Evolutionary conservation across 1,140 invertebrate species (phyloP).

Genomic region (Brachionus angularis): DNA sequence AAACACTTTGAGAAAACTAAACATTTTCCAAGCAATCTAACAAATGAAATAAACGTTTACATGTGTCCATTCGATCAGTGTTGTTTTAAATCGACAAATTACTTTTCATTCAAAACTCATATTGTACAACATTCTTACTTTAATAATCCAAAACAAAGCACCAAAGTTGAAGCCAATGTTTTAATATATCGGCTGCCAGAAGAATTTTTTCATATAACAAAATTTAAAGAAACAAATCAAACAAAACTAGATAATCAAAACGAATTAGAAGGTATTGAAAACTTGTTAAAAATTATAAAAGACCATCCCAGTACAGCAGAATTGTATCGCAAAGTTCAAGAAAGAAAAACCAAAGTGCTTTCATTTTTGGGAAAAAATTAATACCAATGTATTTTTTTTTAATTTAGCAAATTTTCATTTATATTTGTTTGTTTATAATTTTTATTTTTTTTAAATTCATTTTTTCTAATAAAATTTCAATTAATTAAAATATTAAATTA

Average conservation of each 20-base stretch:
- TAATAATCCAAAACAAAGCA: not conserved
- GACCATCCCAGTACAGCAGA: too few species aligned
- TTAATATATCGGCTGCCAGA: not conserved
- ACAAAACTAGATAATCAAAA: not conserved
- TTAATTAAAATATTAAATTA: too few species aligned
- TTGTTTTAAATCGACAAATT: not conserved
- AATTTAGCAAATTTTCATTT: too few species aligned
- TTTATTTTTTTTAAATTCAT: too few species aligned
- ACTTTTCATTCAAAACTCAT: not conserved
- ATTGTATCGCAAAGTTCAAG: too few species aligned
- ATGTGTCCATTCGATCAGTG: not conserved
- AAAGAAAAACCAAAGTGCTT: too few species aligned
- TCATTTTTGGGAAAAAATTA: too few species aligned
- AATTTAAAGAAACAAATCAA: not conserved
- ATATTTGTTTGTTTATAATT: too few species aligned
- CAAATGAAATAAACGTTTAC: slow-evolving; percentile 13
- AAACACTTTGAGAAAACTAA: not conserved
- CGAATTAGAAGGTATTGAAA: not conserved
- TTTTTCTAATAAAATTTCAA: too few species aligned
- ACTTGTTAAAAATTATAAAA: not conserved
- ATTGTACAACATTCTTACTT: not conserved
- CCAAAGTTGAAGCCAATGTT: not conserved
- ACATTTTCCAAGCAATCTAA: slow-evolving; percentile 10
- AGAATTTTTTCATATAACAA: not conserved
- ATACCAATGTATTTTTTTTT: too few species aligned